Conservation (phyloP, 2,888 invertebrate species). For the Cheilosia vernalis region DNA sequence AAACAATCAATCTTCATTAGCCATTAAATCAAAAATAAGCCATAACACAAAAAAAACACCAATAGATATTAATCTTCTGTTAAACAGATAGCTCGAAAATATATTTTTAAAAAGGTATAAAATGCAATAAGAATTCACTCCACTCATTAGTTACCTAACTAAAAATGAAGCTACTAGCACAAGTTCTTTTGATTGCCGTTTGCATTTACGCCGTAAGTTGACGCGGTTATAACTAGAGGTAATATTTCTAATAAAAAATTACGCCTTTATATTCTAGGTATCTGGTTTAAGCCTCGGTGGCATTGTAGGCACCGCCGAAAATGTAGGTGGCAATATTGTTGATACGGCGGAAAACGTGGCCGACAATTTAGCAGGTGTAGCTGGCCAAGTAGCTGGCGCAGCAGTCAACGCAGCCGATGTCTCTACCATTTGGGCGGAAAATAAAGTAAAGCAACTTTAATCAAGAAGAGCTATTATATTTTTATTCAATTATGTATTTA, state of each 20-base stretch:
- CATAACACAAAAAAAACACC: too few species aligned
- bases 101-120: constrained; percentile 3
- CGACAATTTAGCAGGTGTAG: background rate
- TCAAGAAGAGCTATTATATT: too few species aligned
- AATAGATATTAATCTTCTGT: too few species aligned
- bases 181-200: constrained; percentile 25
- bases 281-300: background rate
- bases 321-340: background rate
- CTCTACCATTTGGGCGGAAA: too few species aligned
- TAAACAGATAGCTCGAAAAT: background rate
- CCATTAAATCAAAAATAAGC: too few species aligned
- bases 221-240: too few species aligned
- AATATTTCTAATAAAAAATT: too few species aligned
- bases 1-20: too few species aligned
- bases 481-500: too few species aligned
- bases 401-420: background rate
- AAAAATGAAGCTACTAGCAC: constrained; percentile 27
- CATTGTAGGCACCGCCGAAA: background rate
- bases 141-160: background rate
- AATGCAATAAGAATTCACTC: background rate
- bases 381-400: background rate
- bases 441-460: too few species aligned
- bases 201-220: constrained; percentile 18
- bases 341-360: background rate
- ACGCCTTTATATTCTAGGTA: constrained; percentile 17